These are phyloP conservation scores for Hyppa rectilinea DNA, from an alignment of 2,888 invertebrate genomes.

Conservation along the genomic window DNA sequence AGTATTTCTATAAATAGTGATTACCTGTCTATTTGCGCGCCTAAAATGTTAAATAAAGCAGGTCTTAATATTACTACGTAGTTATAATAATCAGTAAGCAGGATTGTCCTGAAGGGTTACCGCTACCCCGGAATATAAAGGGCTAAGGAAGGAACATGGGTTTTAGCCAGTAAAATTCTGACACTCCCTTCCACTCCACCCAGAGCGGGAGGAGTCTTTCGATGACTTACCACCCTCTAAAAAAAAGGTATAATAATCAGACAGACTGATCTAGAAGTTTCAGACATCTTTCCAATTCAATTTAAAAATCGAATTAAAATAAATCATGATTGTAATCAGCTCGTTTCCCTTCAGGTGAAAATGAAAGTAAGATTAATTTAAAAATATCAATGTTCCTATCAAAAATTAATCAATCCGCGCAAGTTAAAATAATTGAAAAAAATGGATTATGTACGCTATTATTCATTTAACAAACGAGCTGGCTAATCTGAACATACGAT, in stretches of 20 bases:
- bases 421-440: conserved; percentile 49
- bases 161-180: too few relatives aligned
- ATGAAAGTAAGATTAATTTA: conserved; percentile 6
- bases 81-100: neutral
- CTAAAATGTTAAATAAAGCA: neutral
- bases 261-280: neutral
- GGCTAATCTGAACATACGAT: conserved; percentile 30
- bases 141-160: too few relatives aligned
- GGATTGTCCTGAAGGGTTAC: too few relatives aligned
- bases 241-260: neutral
- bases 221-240: too few relatives aligned
- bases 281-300: conserved; percentile 14
- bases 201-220: too few relatives aligned
- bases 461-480: conserved; percentile 25
- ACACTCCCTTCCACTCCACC: too few relatives aligned
- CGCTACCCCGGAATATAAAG: too few relatives aligned
- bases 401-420: conserved; percentile 34
- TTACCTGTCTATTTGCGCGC: neutral
- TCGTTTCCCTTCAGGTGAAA: conserved; percentile 14
- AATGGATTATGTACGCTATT: conserved; percentile 49
- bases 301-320: conserved; percentile 1
- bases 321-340: conserved; percentile 27
- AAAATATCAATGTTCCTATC: conserved; percentile 21
- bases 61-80: conserved; percentile 5
- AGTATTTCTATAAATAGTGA: neutral